These are phyloP conservation scores for Tholera decimalis DNA, from an alignment of 2,888 invertebrate genomes.

Conservation along the genomic window DNA sequence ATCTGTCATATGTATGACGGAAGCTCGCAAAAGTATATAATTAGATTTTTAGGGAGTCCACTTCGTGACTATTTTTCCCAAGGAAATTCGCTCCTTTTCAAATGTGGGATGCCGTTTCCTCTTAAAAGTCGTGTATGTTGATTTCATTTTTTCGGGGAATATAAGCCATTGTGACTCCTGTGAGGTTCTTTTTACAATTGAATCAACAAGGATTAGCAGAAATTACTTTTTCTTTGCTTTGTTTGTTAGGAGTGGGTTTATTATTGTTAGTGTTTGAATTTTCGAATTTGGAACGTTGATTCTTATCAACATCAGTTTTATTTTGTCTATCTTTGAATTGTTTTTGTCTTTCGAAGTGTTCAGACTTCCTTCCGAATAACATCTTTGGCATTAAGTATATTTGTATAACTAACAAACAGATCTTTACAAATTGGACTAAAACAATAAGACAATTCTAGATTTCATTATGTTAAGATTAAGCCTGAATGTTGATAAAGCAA, in stretches of 20 bases:
- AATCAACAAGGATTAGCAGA: slow-evolving; percentile 45
- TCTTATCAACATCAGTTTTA: neutral
- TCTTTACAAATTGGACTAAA: slow-evolving; percentile 36
- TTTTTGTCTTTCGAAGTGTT: slow-evolving; percentile 9
- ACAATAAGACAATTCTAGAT: slow-evolving; percentile 8
- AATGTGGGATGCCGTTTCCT: slow-evolving; percentile 56
- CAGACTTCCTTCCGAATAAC: neutral
- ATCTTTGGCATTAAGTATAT: slow-evolving; percentile 3
- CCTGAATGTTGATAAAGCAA: neutral
- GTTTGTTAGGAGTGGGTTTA: slow-evolving; percentile 26
- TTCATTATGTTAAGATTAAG: slow-evolving; percentile 22
- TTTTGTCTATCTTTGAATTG: slow-evolving; percentile 5
- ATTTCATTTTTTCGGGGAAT: slow-evolving; percentile 49
- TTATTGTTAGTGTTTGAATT: slow-evolving; percentile 19
- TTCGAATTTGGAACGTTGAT: neutral
- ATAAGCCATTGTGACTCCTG: slow-evolving; percentile 30
- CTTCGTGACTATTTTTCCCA: slow-evolving; percentile 53
- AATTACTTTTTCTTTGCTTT: slow-evolving; percentile 47
- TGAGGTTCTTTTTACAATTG: slow-evolving; percentile 47
- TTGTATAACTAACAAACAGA: neutral
- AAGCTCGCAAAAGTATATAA: slow-evolving; percentile 71
- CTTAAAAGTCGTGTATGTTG: slow-evolving; percentile 57
- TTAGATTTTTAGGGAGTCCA: slow-evolving; percentile 70
- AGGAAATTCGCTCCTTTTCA: slow-evolving; percentile 45
- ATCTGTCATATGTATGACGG: slow-evolving; percentile 79